Percentiles rank a stretch among this genome's conserved stretches.
phyloP scores from a whole-genome alignment of 2,113 vertebrate species.

The Heteronetta atricapilla region DNA sequence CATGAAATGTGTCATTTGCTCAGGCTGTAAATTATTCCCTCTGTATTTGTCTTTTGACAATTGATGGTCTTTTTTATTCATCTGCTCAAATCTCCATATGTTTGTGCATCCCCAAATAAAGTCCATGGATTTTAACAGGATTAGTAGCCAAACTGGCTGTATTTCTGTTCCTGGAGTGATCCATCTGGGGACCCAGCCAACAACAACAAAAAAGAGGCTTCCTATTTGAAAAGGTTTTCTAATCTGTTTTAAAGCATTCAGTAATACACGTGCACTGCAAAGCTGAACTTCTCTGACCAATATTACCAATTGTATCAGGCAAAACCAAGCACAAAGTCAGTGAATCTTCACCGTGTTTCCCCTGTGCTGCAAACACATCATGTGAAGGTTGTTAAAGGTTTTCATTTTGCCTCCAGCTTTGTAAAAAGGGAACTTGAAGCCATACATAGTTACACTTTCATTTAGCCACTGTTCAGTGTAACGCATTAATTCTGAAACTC shows the following conservation, averaged over 20 bases:
- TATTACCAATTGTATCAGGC: not conserved
- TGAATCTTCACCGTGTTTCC: not conserved
- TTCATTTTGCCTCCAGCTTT: not conserved
- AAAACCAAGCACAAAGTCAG: not conserved
- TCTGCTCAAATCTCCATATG: not conserved
- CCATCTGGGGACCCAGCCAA: constrained; percentile 48
- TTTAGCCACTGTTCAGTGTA: not conserved
- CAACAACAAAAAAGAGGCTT: not conserved
- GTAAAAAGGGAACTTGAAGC: not conserved
- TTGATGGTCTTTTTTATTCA: not conserved
- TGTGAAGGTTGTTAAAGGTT: not conserved
- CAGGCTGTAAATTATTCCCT: constrained; percentile 12
- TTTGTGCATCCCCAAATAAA: constrained; percentile 29
- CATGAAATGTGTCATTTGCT: not conserved
- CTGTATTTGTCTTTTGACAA: constrained; percentile 22
- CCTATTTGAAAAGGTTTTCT: not conserved
- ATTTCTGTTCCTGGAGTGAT: not conserved
- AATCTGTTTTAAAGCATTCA: not conserved
- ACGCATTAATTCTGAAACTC: not conserved
- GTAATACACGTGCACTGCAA: not conserved
- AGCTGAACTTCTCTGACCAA: not conserved
- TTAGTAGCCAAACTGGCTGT: not conserved
- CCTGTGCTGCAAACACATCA: not conserved
- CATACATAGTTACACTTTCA: not conserved
- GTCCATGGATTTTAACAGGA: not conserved